Evolutionary conservation across 2,888 invertebrate species (phyloP), one percentile per base, ranked within the genome.

Genomic region (Cacoxenus indagator): DNA sequence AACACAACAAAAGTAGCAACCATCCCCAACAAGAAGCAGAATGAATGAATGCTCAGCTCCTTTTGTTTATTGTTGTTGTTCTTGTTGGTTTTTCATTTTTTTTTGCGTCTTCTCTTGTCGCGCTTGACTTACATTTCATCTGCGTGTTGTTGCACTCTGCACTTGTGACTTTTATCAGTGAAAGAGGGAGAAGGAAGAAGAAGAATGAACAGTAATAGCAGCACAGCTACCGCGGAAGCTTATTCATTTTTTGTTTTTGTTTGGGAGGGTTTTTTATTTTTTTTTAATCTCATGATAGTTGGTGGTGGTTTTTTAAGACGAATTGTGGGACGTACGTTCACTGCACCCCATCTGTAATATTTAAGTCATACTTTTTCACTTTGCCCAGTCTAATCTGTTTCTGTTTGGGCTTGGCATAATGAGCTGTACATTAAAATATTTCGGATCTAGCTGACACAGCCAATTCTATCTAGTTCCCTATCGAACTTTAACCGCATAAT

Each of bases 41-140:
- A 31, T 19, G 3, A 54, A 24, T 24, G n/a, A 14, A 24, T 26
- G 26, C 27, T 8, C 37, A 37, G 37, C 29, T n/a, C n/a, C n/a
- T n/a, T n/a, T n/a, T n/a, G n/a, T n/a, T n/a, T n/a, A n/a, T 29
- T 26, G 17, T 29, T 31, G 26, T 27, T 67, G 48, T 8, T 55
- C 19, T 19, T 61, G 14, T 46, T 68, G 45, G 45, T 67, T 59
- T 64, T 72, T n/a, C n/a, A n/a, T n/a, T 11, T 51, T 37, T 8
- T 29, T 54, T 43, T 43, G 27, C 45, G 45, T 62, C 69, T 76
- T 73, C 68, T 67, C 69, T 66, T 69, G 72, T 71, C 64, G 71
- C 74, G 80, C 78, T 83, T 81, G 82, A 83, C 79, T 81, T 83
- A 77, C 79, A 82, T 82, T 80, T 79, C 81, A 57, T 75, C 69